Evolutionary conservation across 2,888 invertebrate species (phyloP).

Genomic region (Macrosoma leucophasiata): DNA sequence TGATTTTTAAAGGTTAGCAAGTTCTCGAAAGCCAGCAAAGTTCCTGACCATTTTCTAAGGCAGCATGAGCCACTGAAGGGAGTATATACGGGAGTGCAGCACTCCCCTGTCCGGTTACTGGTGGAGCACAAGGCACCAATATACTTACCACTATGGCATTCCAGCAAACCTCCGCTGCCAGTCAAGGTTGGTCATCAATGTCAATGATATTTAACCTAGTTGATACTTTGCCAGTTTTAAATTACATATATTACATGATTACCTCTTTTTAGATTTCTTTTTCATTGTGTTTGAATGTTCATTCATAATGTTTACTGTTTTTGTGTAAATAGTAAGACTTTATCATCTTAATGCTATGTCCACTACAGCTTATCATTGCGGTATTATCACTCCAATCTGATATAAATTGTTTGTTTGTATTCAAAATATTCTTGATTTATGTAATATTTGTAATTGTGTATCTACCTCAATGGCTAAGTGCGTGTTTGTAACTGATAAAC

Average conservation of each 20-base stretch:
- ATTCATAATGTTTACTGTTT: too few relatives aligned
- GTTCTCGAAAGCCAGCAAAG: constrained; percentile 74
- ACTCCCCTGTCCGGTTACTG: constrained; percentile 64
- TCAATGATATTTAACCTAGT: constrained; percentile 19
- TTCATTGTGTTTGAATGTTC: too few relatives aligned
- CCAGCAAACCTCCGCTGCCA: constrained; percentile 64
- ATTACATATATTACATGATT: constrained; percentile 21
- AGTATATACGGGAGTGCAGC: constrained; percentile 66
- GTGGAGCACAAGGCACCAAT: constrained; percentile 75
- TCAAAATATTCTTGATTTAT: too few relatives aligned
- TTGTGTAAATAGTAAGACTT: too few relatives aligned
- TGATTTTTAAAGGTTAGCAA: constrained; percentile 69
- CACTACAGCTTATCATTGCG: too few relatives aligned
- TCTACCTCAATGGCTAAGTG: too few relatives aligned
- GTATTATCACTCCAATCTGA: too few relatives aligned
- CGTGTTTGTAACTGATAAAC: too few relatives aligned
- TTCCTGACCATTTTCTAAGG: constrained; percentile 75
- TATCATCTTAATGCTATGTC: too few relatives aligned
- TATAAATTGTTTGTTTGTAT: too few relatives aligned
- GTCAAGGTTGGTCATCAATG: constrained; percentile 56
- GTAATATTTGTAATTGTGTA: too few relatives aligned
- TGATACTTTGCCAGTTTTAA: constrained; percentile 6
- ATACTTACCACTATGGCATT: constrained; percentile 70
- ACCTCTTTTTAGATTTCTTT: too few relatives aligned
- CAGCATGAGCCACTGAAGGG: constrained; percentile 70